Evolutionary conservation across 2,888 invertebrate genomes (phyloP), one percentile per base, ranked within the genome.

Genomic region (Dasypolia templi): DNA sequence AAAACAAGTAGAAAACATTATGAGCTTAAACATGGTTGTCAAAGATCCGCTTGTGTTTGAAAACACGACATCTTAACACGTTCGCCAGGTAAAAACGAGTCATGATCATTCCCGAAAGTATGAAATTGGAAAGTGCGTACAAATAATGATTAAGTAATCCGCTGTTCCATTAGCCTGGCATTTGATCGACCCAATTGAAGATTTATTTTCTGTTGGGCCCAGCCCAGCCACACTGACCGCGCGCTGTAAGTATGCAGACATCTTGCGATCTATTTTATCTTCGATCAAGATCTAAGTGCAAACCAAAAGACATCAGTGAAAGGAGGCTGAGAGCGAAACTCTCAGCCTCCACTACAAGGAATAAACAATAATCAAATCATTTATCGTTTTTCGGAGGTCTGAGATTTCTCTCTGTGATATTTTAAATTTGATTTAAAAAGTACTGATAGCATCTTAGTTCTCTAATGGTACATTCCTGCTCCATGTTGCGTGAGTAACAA

Each of bases 101-200:
- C 49, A 75, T 73, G 58, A 71, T 56, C 35, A 65, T 76, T 83
- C 86, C 84, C 81, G 70, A 86, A 86, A 75, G 61, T 83, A 85
- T 75, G 72, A 82, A 82, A 87, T 88, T 87, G 85, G 87, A 90
- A 88, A 89, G 87, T 84, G 79, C 75, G 66, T 79, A 77, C 75
- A 85, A 86, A 86, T 89, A 86, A 86, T 86, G 86, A 88, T 89
- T 84, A 87, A 87, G 83, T 89, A 91, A 91, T 90, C 89, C 89
- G 87, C 87, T 87, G 87, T 88, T 88, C 88, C 86, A 91, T 91
- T 91, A 90, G 91, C 89, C 89, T 94, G 95, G 93, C 94, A 94
- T 95, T 95, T 95, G 93, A 95, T 94, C 92, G 96, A 95, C 96
- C 96, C 91, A 95, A 95, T 95, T 95, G 94, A 92, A 93, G 93